Evolutionary conservation across 2,888 invertebrate genomes (phyloP).

Genomic region (Ophion costatus): DNA sequence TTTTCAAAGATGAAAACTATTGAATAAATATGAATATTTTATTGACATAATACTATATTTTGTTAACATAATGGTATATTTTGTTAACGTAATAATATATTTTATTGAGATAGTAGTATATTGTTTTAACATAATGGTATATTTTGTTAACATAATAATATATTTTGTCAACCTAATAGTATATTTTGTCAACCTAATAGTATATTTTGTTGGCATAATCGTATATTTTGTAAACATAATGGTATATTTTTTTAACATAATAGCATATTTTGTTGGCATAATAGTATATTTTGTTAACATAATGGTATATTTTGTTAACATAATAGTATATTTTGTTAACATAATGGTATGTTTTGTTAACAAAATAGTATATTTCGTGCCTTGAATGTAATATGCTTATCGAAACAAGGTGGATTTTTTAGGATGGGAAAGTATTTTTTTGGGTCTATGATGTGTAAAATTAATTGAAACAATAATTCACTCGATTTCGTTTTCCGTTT

Average conservation of each 20-base stretch:
- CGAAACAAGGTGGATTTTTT: constrained; percentile 14
- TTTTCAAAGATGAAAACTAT: constrained; percentile 20
- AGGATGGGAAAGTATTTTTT: constrained; percentile 12
- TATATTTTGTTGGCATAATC: no score
- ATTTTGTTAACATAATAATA: neutral
- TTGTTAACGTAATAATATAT: constrained; percentile 3
- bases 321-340: no score
- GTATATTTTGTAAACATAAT: neutral
- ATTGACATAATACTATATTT: neutral
- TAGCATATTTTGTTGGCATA: neutral
- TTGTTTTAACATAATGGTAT: neutral
- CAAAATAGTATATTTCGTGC: constrained; percentile 11
- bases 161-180: neutral
- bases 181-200: neutral
- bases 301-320: no score
- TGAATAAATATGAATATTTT: constrained; percentile 4
- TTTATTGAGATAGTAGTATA: no score
- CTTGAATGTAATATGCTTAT: constrained; percentile 1
- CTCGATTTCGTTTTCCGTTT: constrained; percentile 12
- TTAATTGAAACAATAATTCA: constrained; percentile 21
- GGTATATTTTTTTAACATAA: neutral
- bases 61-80: neutral
- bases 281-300: neutral
- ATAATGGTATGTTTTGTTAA: neutral
- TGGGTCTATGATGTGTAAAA: constrained; percentile 18